Conservation (phyloP, 2,888 invertebrate genomes). For the Oxystoma pomonae region DNA sequence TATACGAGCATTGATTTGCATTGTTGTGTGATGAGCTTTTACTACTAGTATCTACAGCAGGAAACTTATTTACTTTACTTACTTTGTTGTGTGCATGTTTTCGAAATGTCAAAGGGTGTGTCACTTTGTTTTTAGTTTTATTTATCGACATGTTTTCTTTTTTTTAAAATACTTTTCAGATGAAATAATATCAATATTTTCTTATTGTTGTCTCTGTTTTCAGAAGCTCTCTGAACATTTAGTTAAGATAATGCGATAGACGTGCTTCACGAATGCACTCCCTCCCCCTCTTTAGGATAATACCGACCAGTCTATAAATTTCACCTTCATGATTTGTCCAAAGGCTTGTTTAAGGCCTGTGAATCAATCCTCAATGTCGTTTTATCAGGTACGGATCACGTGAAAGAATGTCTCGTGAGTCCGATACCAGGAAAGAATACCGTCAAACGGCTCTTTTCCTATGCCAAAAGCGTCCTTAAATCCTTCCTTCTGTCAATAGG, state of each 20-base stretch:
- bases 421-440: neutral
- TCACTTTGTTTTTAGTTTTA: too few relatives aligned
- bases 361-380: conserved; percentile 25
- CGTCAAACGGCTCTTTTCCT: neutral
- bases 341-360: conserved; percentile 12
- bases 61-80: too few relatives aligned
- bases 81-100: too few relatives aligned
- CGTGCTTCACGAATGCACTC: neutral
- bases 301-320: neutral
- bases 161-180: too few relatives aligned
- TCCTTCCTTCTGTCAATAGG: conserved; percentile 18
- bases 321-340: conserved; percentile 15
- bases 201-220: too few relatives aligned
- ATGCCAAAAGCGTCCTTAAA: conserved; percentile 30
- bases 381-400: conserved; percentile 31
- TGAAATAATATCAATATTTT: too few relatives aligned
- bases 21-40: too few relatives aligned
- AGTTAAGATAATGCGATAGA: neutral
- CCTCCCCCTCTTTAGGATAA: neutral
- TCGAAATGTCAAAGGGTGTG: too few relatives aligned
- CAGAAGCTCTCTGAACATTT: neutral
- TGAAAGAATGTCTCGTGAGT: conserved; percentile 26
- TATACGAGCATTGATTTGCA: too few relatives aligned
- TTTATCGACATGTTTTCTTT: too few relatives aligned
- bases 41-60: too few relatives aligned